These are phyloP conservation scores for Diplodus sargus DNA, from an alignment of 2,797 vertebrate genomes.

Conservation along the genomic window DNA sequence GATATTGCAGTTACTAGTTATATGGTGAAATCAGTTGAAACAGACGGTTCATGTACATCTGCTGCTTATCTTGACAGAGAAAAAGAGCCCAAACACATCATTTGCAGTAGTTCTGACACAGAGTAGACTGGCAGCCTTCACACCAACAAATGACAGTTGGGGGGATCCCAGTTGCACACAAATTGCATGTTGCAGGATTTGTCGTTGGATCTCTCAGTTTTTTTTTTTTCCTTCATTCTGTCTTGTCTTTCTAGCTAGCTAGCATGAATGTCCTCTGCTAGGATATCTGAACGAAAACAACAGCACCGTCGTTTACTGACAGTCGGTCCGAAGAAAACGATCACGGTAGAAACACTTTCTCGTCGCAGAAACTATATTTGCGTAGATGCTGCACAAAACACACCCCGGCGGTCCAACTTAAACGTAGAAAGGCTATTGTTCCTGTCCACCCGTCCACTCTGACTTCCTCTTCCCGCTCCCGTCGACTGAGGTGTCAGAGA, in stretches of 20 bases:
- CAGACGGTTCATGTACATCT: no score
- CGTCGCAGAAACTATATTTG: background rate
- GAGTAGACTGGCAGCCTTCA: no score
- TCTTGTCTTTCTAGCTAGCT: background rate
- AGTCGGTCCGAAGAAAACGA: background rate
- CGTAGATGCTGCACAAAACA: background rate
- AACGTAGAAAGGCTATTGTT: constrained; percentile 24
- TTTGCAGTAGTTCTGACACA: no score
- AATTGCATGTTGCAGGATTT: background rate
- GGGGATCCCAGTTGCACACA: background rate
- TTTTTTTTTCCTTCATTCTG: background rate
- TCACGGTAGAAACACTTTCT: background rate
- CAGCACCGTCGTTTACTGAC: background rate
- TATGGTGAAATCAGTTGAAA: no score
- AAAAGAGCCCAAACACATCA: no score
- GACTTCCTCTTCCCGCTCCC: constrained; percentile 47
- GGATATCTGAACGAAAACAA: background rate
- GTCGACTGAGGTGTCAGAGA: constrained; percentile 37
- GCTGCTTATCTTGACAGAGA: no score
- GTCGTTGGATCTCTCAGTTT: background rate
- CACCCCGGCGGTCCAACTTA: background rate
- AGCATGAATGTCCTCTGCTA: background rate
- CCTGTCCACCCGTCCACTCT: constrained; percentile 44
- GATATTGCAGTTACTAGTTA: no score
- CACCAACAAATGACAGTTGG: background rate